Evolutionary conservation across 1,140 invertebrate genomes (phyloP).

Genomic region (Drosophila sp.): DNA sequence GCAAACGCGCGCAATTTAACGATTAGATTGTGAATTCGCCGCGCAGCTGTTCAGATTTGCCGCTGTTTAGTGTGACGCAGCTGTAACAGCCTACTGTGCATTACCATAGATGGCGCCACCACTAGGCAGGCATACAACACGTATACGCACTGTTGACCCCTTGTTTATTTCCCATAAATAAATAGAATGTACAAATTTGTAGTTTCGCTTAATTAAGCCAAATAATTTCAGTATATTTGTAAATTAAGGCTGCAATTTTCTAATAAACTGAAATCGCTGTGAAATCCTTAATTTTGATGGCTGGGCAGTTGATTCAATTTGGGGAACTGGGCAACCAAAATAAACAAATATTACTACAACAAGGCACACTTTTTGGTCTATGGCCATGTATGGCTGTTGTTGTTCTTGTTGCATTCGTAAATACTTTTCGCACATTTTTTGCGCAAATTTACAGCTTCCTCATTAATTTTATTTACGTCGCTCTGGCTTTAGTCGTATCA

Average conservation of each 20-base stretch:
- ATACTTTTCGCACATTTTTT: constrained; percentile 67
- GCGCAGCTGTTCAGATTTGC: not conserved
- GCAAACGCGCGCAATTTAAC: too few relatives aligned
- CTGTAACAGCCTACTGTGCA: not conserved
- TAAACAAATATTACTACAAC: constrained; percentile 7
- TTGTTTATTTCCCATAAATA: constrained; percentile 16
- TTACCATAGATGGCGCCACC: constrained; percentile 37
- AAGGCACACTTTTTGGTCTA: constrained; percentile 8
- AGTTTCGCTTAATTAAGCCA: not conserved
- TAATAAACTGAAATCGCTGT: constrained; percentile 35
- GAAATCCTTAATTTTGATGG: constrained; percentile 18
- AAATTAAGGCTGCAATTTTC: constrained; percentile 37
- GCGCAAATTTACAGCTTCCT: constrained; percentile 75
- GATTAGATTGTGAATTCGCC: constrained; percentile 8
- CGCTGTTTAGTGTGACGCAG: constrained; percentile 18
- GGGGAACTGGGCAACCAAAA: not conserved
- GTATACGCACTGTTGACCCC: constrained; percentile 38
- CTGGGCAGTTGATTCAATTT: constrained; percentile 29
- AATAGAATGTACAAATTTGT: constrained; percentile 19
- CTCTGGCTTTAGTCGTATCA: constrained; percentile 36
- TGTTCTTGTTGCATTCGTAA: constrained; percentile 24
- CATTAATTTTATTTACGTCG: constrained; percentile 62
- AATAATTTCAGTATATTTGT: constrained; percentile 16
- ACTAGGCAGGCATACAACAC: constrained; percentile 1
- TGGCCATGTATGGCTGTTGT: not conserved